phyloP scores from a whole-genome alignment of 2,113 vertebrate species.

The Bos taurus region DNA sequence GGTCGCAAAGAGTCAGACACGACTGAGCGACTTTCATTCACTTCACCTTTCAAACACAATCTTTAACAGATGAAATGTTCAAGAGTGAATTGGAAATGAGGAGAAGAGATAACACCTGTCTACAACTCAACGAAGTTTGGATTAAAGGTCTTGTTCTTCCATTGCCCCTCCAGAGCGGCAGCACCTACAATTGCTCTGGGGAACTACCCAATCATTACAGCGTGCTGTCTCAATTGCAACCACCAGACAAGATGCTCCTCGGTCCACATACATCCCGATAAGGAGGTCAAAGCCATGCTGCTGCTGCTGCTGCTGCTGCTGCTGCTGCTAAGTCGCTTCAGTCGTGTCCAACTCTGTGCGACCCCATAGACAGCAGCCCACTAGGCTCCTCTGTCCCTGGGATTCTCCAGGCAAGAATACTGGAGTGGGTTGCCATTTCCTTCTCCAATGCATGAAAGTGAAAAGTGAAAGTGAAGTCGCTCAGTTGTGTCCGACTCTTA shows the following conservation, averaged over 20 bases:
- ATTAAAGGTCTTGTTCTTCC: not conserved
- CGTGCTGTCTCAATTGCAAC: rapidly evolving
- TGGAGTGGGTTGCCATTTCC: too few relatives aligned
- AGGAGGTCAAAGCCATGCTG: not conserved
- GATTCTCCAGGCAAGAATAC: too few relatives aligned
- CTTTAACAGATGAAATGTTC: not conserved
- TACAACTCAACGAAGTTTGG: not conserved
- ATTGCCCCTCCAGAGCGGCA: too few relatives aligned
- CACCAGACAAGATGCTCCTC: rapidly evolving
- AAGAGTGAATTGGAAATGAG: not conserved
- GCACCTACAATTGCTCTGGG: not conserved
- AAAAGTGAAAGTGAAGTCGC: too few relatives aligned
- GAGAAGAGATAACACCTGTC: not conserved
- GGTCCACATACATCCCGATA: too few relatives aligned
- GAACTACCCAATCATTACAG: not conserved
- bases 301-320: too few relatives aligned
- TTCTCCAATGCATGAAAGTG: too few relatives aligned
- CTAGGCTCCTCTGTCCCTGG: too few relatives aligned
- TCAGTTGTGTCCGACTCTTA: too few relatives aligned
- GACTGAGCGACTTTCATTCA: not conserved
- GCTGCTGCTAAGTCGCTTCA: too few relatives aligned
- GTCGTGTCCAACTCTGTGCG: too few relatives aligned
- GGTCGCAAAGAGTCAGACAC: not conserved
- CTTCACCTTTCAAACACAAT: not conserved
- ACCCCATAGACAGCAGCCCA: too few relatives aligned